Evolutionary conservation across 2,888 invertebrate species (phyloP), one percentile per base, ranked within the genome.

Genomic region (Nemoura dubitans): DNA sequence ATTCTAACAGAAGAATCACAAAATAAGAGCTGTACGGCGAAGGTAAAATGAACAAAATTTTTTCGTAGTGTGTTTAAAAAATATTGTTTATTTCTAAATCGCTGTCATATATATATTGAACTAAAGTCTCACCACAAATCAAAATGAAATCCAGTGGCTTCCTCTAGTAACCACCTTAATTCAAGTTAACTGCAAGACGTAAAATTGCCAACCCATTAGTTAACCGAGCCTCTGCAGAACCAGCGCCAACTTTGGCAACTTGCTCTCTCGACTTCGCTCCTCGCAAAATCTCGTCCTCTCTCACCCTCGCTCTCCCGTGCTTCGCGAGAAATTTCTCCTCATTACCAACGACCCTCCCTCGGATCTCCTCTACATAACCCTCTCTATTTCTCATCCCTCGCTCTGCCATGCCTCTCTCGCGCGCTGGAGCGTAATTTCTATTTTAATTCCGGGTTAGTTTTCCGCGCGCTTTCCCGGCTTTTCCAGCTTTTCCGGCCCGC

Each of bases 371-470:
- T n/a, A 21, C 29, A 5, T 81, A 29, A n/a, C 29, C 81, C 81
- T 81, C 81, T n/a, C 29, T 81, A 29, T 30, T 16, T 30, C 78
- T 30, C n/a, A 29, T 14, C 81, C 81, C 81, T 29, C 30, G 6
- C 28, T n/a, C 30, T 29, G 7, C 30, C 30, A 6, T 29, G 81
- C n/a, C 29, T 83, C 83, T 43, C 42, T 26, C 14, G 16, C 83
- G 16, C 26, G 43, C 29, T 83, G 25, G 43, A n/a, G 36, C 26
- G 83, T 83, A 83, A 83, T 83, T 83, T 42, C 36, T 83, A 83
- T 83, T 83, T 83, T 83, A 83, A 83, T 83, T 83, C 83, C 83
- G 83, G 59, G 59, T 59, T 59, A 59, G 59, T 59, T 59, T 59
- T 59, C 36, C 36, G 59, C 59, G 14, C 59, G 59, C 59, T 59